Base-by-base conservation (phyloP, 2,797 vertebrate genomes). In the Emys orbicularis region DNA sequence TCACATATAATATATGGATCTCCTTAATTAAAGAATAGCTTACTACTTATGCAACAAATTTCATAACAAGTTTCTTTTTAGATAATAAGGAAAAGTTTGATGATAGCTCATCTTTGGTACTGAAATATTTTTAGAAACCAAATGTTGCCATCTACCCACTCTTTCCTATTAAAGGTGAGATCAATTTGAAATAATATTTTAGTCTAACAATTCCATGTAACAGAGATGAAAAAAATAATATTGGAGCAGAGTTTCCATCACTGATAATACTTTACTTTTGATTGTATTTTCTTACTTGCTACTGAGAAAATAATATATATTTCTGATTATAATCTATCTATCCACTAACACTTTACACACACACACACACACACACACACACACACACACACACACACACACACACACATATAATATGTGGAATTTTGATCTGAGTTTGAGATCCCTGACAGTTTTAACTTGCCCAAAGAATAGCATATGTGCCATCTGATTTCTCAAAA, bases 261-360 rank as follows among this genome's bases (percentile, higher is more conserved):
- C 74, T 49, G 27, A 44, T 27, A 29, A 77, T 77, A 29, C 44
- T 49, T 77, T 77, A 25, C 29, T 77, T 77, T 47, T 18, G 27
- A 81, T 18, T 90, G 80, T 94, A 49, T 34, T 87, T 86, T 53
- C 95, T 92, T 65, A 93, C 2, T 18, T n/a, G 81, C 34, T n/a
- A 80, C 16, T 0, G 0, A 72, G 8, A 41, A n/a, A 72, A 68
- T 23, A 37, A 68, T 37, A 68, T 68, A 37, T 37, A 37, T 68
- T 68, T 68, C n/a, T 68, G 57, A 59, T 59, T 59, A 59, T 23
- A 21, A 54, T 57, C 9, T 59, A 61, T 16, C 53, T 23, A 54
- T 54, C 21, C 21, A 54, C 21, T 9, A 54, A 54, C 21, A 54
- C 23, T 53, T 19, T 19, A 10, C 53, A 54, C 21, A 21, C 16